phyloP scores from a whole-genome alignment of 1,140 invertebrate genomes.

The Pseudobourletiella spinata region DNA sequence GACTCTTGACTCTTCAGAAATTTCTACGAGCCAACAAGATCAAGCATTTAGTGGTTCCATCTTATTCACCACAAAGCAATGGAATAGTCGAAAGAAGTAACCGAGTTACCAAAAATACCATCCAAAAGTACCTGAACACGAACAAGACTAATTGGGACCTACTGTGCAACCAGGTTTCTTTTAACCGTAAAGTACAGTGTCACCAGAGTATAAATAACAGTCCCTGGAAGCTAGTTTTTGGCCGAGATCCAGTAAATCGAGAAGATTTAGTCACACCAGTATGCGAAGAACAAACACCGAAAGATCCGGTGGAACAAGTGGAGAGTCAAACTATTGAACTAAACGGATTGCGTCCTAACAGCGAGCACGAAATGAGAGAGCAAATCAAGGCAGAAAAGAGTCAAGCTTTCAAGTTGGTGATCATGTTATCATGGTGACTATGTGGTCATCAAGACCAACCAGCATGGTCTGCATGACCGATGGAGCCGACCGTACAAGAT shows the following conservation, averaged over 20 bases:
- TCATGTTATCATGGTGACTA: not conserved
- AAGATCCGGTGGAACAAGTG: not conserved
- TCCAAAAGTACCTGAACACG: constrained; percentile 38
- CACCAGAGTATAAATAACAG: constrained; percentile 41
- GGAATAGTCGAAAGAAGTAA: not conserved
- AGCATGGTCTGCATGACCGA: not conserved
- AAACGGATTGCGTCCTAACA: not conserved
- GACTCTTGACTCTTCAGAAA: constrained; percentile 34
- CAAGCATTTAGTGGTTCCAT: not conserved
- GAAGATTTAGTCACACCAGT: not conserved
- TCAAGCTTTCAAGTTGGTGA: not conserved
- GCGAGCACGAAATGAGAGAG: not conserved
- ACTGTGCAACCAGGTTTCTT: constrained; percentile 41
- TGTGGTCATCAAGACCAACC: not conserved
- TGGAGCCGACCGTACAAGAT: not conserved
- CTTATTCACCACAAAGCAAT: constrained; percentile 7
- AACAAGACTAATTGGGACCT: constrained; percentile 43
- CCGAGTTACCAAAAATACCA: not conserved
- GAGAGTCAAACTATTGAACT: not conserved
- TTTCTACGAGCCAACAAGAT: constrained; percentile 35
- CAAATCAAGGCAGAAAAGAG: not conserved
- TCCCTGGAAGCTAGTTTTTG: constrained; percentile 44
- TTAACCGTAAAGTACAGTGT: constrained; percentile 43
- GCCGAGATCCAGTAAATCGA: constrained; percentile 39
- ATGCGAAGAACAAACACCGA: not conserved